A percentile compares a stretch with the other conserved stretches of the same genome.
These are phyloP conservation scores for Asbolus verrucosus DNA, from an alignment of 1,140 invertebrate genomes.

Conservation along the genomic window DNA sequence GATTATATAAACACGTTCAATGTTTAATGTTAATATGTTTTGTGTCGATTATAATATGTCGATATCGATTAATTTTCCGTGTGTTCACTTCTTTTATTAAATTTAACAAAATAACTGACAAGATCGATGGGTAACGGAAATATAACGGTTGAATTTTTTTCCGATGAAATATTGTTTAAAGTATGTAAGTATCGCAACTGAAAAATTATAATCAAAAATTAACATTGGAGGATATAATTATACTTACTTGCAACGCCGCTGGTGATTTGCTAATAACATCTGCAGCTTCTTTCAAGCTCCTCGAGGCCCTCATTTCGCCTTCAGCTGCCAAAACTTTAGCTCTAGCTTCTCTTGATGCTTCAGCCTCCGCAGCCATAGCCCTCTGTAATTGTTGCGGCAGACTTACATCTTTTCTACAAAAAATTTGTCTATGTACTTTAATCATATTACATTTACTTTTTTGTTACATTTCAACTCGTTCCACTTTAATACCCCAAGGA, in stretches of 20 bases:
- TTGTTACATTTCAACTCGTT: conserved; percentile 91
- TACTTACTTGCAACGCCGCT: neutral
- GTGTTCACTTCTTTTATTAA: too few relatives aligned
- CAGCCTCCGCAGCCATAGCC: conserved; percentile 90
- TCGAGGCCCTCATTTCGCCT: conserved; percentile 88
- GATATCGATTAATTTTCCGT: too few relatives aligned
- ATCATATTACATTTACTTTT: neutral
- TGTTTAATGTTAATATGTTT: too few relatives aligned
- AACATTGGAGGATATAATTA: too few relatives aligned
- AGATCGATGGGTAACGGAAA: too few relatives aligned
- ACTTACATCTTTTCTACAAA: conserved; percentile 86
- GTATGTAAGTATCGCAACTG: too few relatives aligned
- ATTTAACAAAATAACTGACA: too few relatives aligned
- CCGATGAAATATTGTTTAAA: too few relatives aligned
- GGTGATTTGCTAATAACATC: conserved; percentile 77
- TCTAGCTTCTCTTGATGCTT: conserved; percentile 80
- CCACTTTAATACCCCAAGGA: conserved; percentile 96
- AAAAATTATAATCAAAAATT: too few relatives aligned
- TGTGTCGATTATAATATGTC: too few relatives aligned
- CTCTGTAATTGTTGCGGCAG: conserved; percentile 86
- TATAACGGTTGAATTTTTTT: too few relatives aligned
- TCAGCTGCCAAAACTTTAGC: conserved; percentile 84
- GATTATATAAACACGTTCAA: too few relatives aligned
- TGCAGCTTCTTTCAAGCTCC: conserved; percentile 89
- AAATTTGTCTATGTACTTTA: neutral